Evolutionary conservation across 2,797 vertebrate genomes (phyloP).

Genomic region (Micropoecilia bifurca): DNA sequence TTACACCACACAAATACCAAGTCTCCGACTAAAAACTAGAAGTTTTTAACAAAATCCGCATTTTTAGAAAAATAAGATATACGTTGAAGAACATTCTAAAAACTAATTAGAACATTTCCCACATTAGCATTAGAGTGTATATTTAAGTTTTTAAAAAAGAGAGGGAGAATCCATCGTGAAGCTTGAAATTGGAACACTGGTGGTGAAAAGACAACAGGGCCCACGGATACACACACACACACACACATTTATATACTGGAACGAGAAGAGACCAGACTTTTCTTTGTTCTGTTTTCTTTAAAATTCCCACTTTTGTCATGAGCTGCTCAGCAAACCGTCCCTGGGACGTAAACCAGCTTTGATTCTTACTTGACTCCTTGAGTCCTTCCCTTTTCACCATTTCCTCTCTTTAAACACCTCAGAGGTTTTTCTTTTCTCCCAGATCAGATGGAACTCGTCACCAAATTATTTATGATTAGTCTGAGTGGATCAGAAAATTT

Average conservation of each 20-base stretch:
- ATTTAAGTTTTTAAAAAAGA: background rate
- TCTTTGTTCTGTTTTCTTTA: background rate
- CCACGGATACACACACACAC: background rate
- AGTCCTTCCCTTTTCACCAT: background rate
- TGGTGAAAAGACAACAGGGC: background rate
- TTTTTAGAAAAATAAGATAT: background rate
- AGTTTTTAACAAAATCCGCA: background rate
- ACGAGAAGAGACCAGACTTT: background rate
- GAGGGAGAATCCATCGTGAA: background rate
- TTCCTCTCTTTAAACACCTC: background rate
- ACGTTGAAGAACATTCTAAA: background rate
- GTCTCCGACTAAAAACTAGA: background rate
- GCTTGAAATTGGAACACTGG: background rate
- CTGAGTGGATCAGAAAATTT: background rate
- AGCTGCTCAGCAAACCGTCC: background rate
- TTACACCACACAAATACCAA: conserved; percentile 23
- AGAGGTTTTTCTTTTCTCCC: background rate
- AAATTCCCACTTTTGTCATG: background rate
- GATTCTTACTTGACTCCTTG: background rate
- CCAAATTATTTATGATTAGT: background rate
- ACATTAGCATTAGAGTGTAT: background rate
- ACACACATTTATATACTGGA: conserved; percentile 7
- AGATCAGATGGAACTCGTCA: background rate
- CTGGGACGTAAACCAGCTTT: background rate
- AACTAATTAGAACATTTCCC: background rate